Evolutionary conservation across 2,888 invertebrate genomes (phyloP), one percentile per base, ranked within the genome.

Genomic region (Drosophila fulvimacula): DNA sequence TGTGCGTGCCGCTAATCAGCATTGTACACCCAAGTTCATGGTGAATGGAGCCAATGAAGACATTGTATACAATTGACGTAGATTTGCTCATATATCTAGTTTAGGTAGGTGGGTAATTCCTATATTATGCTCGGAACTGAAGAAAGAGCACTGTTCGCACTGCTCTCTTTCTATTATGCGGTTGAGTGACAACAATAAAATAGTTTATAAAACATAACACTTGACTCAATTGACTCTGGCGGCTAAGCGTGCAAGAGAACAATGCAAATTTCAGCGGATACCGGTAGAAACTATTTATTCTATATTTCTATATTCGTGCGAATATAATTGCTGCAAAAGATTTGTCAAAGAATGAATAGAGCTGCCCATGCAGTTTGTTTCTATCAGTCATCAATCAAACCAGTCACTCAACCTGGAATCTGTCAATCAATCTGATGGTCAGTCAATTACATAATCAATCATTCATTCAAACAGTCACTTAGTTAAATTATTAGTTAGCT

Each of bases 221-320:
- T 73, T 69, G 63, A 67, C 38, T 55, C 69, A 77, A 77, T 77
- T 77, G 67, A 32, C 49, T 34, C 34, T 11, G 42, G 17, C 51
- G 67, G 55, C 48, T 13, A 19, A 13, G 49, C 15, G 30, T 9
- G 19, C 34, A 56, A 46, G 36, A 36, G n/a, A 36, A 11, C 11
- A 46, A 63, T 42, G 11, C 21, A 24, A 36, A 51, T 15, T 21
- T 48, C n/a, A 51, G 39, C 30, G 61, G 60, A 41, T 52, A 57
- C 42, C 39, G 48, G 59, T 59, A 44, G 24, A 36, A 5, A 24
- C 10, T n/a, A n/a, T n/a, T n/a, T n/a, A n/a, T n/a, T n/a, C n/a
- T 30, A 1, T 48, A 0, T 48, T 30, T 17, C 5, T 5, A 27
- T 11, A 49, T 17, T 3, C 32, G 13, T 13, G 10, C 13, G 19